These are phyloP conservation scores for Pseudorasbora parva DNA, from an alignment of 2,113 vertebrate species.

Conservation along the genomic window DNA sequence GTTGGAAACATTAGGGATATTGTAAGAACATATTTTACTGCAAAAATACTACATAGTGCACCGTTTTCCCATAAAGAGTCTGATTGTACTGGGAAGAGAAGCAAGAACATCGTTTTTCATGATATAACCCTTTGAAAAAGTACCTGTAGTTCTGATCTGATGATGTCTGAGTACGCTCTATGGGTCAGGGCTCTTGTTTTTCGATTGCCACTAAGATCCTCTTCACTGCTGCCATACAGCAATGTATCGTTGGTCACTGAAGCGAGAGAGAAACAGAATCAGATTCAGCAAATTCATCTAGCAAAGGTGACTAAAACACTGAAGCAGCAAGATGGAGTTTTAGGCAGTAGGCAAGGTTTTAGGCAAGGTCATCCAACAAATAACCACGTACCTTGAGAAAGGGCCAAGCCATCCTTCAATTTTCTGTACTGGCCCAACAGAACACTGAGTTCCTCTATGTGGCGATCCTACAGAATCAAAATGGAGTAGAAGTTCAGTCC, in stretches of 20 bases:
- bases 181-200: constrained; percentile 77
- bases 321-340: not conserved
- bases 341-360: no score
- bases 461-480: constrained; percentile 79
- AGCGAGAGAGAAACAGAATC: not conserved
- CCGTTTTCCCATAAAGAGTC: not conserved
- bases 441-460: constrained; percentile 88
- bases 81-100: not conserved
- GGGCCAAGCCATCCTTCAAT: constrained; percentile 77
- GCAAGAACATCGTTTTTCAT: not conserved
- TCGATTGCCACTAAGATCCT: constrained; percentile 82
- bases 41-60: no score
- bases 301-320: not conserved
- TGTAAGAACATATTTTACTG: no score
- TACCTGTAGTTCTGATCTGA: constrained; percentile 81
- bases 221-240: constrained; percentile 80
- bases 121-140: not conserved
- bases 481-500: not conserved
- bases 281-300: not conserved
- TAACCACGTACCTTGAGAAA: constrained; percentile 68
- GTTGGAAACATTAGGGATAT: no score
- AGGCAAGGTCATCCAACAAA: not conserved
- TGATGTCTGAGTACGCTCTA: constrained; percentile 78
- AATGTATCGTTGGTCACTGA: constrained; percentile 75
- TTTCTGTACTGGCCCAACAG: constrained; percentile 86